Evolutionary conservation across 1,140 invertebrate genomes (phyloP).

Genomic region (Euwallacea similis): DNA sequence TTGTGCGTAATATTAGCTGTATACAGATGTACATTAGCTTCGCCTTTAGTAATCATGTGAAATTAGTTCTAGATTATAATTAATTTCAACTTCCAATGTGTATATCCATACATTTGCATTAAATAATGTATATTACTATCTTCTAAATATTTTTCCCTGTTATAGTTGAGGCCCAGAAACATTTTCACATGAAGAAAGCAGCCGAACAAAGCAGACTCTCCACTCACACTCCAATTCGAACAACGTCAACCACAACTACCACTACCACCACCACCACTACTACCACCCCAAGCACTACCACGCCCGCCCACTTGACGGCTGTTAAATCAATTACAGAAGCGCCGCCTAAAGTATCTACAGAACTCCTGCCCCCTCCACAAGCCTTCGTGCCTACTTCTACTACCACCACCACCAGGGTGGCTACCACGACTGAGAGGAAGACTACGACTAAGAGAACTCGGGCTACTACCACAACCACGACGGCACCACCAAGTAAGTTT

Average conservation of each 20-base stretch:
- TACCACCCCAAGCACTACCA: conserved; percentile 37
- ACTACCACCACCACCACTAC: conserved; percentile 41
- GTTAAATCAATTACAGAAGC: conserved; percentile 44
- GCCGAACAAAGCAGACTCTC: conserved; percentile 56
- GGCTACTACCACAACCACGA: conserved; percentile 65
- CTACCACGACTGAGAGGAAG: conserved; percentile 58
- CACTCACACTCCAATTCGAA: conserved; percentile 56
- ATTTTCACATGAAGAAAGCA: conserved; percentile 75
- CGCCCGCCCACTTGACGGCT: conserved; percentile 40
- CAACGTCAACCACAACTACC: conserved; percentile 36
- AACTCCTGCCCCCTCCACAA: conserved; percentile 48
- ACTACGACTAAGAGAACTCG: conserved; percentile 58
- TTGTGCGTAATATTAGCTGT: background rate
- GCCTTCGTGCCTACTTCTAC: conserved; percentile 49
- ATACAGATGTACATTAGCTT: background rate
- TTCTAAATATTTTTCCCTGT: conserved; percentile 29
- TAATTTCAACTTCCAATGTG: no score
- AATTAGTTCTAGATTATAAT: no score
- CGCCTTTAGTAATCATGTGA: background rate
- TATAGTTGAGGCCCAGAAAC: conserved; percentile 84
- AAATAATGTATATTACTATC: background rate
- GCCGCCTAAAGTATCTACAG: conserved; percentile 44
- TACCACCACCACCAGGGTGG: conserved; percentile 52
- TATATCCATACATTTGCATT: background rate
- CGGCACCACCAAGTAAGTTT: conserved; percentile 68